Evolutionary conservation across 2,797 vertebrate genomes (phyloP).

Genomic region (Thamnophis elegans): DNA sequence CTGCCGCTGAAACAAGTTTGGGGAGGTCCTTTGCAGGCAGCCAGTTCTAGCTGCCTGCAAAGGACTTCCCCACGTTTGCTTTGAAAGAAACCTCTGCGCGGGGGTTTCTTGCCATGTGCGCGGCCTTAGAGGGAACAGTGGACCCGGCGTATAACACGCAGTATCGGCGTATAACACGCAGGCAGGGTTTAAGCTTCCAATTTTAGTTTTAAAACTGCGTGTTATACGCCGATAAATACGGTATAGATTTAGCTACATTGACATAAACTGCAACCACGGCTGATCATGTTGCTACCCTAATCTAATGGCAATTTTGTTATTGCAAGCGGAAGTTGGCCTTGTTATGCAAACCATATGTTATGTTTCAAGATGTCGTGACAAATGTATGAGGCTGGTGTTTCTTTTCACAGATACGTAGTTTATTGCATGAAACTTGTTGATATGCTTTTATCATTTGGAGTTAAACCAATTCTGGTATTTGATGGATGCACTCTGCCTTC

Average conservation of each 20-base stretch:
- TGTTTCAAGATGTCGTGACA: not conserved
- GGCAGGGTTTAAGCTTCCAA: too few relatives aligned
- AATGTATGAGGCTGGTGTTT: not conserved
- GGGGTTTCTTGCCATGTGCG: too few relatives aligned
- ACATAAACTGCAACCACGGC: not conserved
- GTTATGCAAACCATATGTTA: not conserved
- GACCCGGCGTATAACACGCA: too few relatives aligned
- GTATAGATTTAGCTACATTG: not conserved
- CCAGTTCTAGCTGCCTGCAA: too few relatives aligned
- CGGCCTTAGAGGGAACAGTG: too few relatives aligned
- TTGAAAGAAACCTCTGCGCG: too few relatives aligned
- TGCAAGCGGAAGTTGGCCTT: not conserved
- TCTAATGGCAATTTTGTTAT: not conserved
- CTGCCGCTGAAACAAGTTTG: too few relatives aligned
- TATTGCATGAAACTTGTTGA: conserved; percentile 97
- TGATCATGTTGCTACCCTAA: not conserved
- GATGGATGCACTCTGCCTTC: conserved; percentile 95
- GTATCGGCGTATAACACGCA: too few relatives aligned
- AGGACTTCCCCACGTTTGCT: too few relatives aligned
- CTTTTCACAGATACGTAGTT: conserved; percentile 81
- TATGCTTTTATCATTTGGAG: conserved; percentile 86
- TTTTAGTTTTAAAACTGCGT: too few relatives aligned
- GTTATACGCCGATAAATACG: too few relatives aligned
- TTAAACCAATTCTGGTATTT: conserved; percentile 93
- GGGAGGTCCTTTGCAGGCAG: too few relatives aligned